Evolutionary conservation across 2,113 vertebrate genomes (phyloP), one percentile per base, ranked within the genome.

Genomic region (Petroica traversi): DNA sequence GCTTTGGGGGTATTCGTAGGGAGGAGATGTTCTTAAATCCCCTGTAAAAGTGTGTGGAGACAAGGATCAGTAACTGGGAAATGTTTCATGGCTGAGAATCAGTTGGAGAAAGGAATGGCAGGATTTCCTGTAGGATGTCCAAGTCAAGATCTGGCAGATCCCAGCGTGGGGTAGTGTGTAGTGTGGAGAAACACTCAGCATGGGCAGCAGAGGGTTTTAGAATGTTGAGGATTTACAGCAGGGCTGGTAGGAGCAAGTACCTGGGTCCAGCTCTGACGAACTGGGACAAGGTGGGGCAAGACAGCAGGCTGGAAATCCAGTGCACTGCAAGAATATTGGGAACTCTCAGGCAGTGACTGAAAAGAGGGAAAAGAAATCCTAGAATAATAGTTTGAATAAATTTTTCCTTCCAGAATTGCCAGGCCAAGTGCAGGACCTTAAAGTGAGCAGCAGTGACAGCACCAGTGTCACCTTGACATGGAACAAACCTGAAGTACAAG

Each of bases 381-480:
- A 79, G 48, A 49, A 78, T 84, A 76, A 45, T 2, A 69, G 3
- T 33, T 59, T 26, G n/a, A 85, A 85, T 86, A n/a, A 28, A 38
- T 40, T 54, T 33, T 64, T 52, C 8, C 41, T 26, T 96, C 31
- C 97, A 99, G 99, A 98, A 95, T 89, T 96, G n/a, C 99, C 98
- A 8, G 99, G 98, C 72, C 97, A 97, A 71, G 98, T 99, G 88
- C 98, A 77, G 61, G 98, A 98, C 66, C 98, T 99, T 38, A 98
- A 96, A 91, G 96, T 99, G 97, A 98, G 98, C 55, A 98, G 98
- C 91, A 99, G 98, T 3, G 96, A 98, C n/a, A 97, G 98, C 92
- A 98, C 91, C 79, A 98, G 97, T 31, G 92, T 99, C 92, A 98
- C 98, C 57, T 92, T 99, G 91, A 97, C 98, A 57, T 99, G 99